Base-by-base conservation (phyloP, 2,888 invertebrate genomes). In the Diarsia rubi region DNA sequence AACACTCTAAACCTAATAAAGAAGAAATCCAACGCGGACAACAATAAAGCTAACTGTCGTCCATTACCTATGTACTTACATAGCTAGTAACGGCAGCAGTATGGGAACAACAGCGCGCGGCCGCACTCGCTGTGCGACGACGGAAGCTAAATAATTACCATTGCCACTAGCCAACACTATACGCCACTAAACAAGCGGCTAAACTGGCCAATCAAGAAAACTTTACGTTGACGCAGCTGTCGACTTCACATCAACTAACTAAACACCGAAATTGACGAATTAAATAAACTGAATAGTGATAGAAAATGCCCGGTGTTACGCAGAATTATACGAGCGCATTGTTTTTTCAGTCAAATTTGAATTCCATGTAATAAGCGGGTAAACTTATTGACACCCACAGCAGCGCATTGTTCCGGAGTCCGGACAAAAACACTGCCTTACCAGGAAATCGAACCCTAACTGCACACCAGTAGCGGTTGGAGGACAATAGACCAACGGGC, bases 31-130 rank as follows among this genome's bases (percentile, higher is more conserved):
- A 76, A 31, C n/a, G 6, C 19, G 1, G 6, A 52, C 54, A 12
- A 49, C 44, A 63, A 63, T 67, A 45, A 52, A 65, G 54, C 52
- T 44, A 77, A 77, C 64, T 65, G 78, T 69, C 69, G 14, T 21
- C 78, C 59, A 82, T 65, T 65, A 59, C 24, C 49, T 49, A 60
- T 21, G 57, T 59, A 42, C 31, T 21, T 24, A 19, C 6, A 16
- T 8, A 45, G 54, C 82, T 49, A 47, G 77, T 54, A 31, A 49
- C 78, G 67, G 82, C 77, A 63, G 44, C 37, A 63, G 16, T 37
- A 21, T 60, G 66, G 31, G 82, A 78, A 77, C 81, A 77, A 82
- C 78, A 68, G 52, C 63, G 44, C 60, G 5, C 42, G 62, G 54
- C 57, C 59, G 11, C 45, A 24, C 31, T 44, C 24, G 54, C 66